Percentiles rank a stretch among this genome's conserved stretches.
Conservation (phyloP, 2,888 invertebrate genomes). For the Apamea epomidion region DNA sequence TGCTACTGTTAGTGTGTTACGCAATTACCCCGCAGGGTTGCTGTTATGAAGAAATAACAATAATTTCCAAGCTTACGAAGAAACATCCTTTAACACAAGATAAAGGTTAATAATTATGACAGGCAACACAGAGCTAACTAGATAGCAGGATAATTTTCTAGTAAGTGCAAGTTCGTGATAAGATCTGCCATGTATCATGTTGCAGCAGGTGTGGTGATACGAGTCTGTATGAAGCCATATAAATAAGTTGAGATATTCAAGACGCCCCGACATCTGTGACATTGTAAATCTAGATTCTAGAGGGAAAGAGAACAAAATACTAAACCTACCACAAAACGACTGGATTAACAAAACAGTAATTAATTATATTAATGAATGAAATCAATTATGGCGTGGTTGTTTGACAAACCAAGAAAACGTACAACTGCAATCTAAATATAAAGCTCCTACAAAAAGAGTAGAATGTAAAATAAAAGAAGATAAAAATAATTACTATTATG, state of each 20-base stretch:
- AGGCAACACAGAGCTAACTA: constrained; percentile 28
- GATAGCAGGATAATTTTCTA: constrained; percentile 33
- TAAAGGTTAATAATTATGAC: constrained; percentile 45
- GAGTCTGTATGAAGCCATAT: constrained; percentile 76
- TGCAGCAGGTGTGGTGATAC: constrained; percentile 72
- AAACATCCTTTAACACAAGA: constrained; percentile 22
- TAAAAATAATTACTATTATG: no score
- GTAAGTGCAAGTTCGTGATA: constrained; percentile 37
- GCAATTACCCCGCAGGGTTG: not conserved
- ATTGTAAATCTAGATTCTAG: constrained; percentile 71
- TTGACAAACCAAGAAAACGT: no score
- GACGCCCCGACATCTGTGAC: constrained; percentile 63
- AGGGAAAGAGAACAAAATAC: constrained; percentile 47
- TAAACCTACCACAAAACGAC: no score
- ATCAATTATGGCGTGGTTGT: no score
- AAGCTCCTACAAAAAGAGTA: no score
- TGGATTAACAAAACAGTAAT: no score
- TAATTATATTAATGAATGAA: no score
- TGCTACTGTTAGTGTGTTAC: not conserved
- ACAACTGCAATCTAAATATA: no score
- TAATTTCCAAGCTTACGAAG: not conserved
- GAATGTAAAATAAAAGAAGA: no score
- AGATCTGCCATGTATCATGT: constrained; percentile 64
- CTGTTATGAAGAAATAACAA: constrained; percentile 29
- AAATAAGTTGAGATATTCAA: constrained; percentile 72